Evolutionary conservation across 37 sponge, comb jelly and placozoan genomes (phyloP).

Genomic region (Cladorhizidae sp.): DNA sequence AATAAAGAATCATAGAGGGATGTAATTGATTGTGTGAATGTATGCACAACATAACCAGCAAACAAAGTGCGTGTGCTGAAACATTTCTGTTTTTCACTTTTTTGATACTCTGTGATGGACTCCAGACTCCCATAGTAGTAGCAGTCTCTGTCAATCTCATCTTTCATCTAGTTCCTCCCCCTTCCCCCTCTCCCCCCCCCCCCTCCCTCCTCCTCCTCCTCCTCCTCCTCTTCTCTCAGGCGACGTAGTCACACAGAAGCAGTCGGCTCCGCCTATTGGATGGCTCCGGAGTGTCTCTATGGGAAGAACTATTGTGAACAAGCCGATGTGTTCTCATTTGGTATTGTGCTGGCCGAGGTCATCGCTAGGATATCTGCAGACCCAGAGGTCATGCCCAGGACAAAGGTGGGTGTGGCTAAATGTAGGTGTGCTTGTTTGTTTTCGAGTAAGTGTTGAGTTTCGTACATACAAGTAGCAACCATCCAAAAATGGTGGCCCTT

Average conservation of each 20-base stretch:
- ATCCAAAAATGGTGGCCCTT: too few relatives aligned
- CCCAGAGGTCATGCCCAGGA: constrained; percentile 85
- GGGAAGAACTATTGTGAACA: constrained; percentile 83
- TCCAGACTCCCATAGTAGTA: too few relatives aligned
- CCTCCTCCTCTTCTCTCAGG: constrained; percentile 33
- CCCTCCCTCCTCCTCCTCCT: constrained; percentile 40
- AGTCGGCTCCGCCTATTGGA: constrained; percentile 93
- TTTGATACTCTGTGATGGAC: too few relatives aligned
- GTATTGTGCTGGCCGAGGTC: constrained; percentile 88
- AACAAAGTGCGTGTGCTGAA: too few relatives aligned
- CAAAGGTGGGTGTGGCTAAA: constrained; percentile 52
- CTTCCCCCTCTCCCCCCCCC: constrained; percentile 17
- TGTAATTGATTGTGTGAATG: too few relatives aligned
- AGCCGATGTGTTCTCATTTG: constrained; percentile 94
- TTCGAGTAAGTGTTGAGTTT: not conserved
- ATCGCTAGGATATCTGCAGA: constrained; percentile 78
- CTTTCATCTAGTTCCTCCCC: not conserved
- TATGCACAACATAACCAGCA: too few relatives aligned
- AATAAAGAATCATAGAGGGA: too few relatives aligned
- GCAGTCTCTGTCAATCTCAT: too few relatives aligned
- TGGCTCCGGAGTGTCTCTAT: constrained; percentile 89
- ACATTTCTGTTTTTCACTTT: too few relatives aligned
- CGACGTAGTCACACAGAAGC: constrained; percentile 66
- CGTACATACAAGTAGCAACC: too few relatives aligned
- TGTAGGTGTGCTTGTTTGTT: not conserved